Evolutionary conservation across 2,797 vertebrate genomes (phyloP).

Genomic region (Halcyon badia): DNA sequence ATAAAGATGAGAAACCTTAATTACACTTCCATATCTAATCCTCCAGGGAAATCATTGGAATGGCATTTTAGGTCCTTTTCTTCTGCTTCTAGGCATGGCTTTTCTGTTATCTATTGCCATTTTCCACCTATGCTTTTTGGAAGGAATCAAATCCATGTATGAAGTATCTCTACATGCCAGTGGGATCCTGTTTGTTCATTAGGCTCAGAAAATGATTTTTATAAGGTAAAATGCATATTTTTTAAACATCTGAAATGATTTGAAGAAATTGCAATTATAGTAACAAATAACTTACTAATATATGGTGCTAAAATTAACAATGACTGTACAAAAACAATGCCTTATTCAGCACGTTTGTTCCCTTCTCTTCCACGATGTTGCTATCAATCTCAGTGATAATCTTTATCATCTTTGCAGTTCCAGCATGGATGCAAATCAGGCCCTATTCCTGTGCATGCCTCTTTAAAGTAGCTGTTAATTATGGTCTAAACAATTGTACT

Average conservation of each 20-base stretch:
- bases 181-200: not conserved
- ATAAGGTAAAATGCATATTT: rapidly evolving
- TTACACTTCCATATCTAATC: not conserved
- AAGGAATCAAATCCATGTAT: not conserved
- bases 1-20: slow-evolving; percentile 41
- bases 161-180: not conserved
- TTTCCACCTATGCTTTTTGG: not conserved
- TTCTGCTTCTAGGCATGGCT: not conserved
- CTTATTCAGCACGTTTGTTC: not conserved
- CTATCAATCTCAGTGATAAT: not conserved
- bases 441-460: not conserved
- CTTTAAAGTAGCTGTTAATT: not conserved
- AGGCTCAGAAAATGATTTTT: not conserved
- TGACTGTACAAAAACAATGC: not conserved
- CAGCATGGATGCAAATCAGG: not conserved
- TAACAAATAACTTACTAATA: not conserved
- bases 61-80: not conserved
- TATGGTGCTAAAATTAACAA: not conserved
- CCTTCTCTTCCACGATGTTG: not conserved
- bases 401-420: not conserved
- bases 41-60: not conserved
- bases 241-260: not conserved
- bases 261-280: not conserved
- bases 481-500: not conserved
- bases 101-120: not conserved